A percentile compares a stretch with the other conserved stretches of the same genome.
phyloP scores from a whole-genome alignment of 2,888 invertebrate species.

The Pristionchus fissidentatus region DNA sequence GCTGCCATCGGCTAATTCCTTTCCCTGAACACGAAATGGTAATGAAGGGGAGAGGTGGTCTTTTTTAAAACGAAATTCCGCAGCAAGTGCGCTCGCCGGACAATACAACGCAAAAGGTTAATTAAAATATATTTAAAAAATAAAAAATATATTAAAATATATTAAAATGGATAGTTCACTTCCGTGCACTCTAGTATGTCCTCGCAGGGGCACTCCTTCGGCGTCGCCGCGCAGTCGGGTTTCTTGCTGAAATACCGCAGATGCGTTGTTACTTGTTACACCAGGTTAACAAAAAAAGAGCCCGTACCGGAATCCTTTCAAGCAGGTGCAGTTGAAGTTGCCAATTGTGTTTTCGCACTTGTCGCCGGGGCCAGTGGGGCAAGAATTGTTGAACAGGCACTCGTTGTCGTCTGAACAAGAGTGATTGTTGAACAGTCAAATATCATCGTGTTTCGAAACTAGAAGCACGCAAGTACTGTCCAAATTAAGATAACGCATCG shows the following conservation, averaged over 20 bases:
- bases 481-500: not conserved
- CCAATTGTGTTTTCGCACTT: not conserved
- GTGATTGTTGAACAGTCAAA: not conserved
- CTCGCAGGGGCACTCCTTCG: constrained; percentile 14
- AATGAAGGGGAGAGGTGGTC: too few relatives aligned
- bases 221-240: not conserved
- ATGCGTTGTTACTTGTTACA: not conserved
- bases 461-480: not conserved
- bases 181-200: constrained; percentile 33
- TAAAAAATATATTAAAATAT: not conserved
- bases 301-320: not conserved
- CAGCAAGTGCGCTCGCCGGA: too few relatives aligned
- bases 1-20: not conserved
- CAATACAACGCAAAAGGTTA: too few relatives aligned
- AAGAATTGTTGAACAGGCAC: not conserved
- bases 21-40: not conserved
- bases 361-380: not conserved
- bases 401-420: constrained; percentile 28
- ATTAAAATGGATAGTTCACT: not conserved
- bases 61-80: too few relatives aligned
- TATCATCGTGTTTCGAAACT: not conserved
- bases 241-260: constrained; percentile 1
- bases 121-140: too few relatives aligned
- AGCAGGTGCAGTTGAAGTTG: constrained; percentile 2
- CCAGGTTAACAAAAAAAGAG: not conserved